These are phyloP conservation scores for Drosophila saltans DNA, from an alignment of 1,140 invertebrate species.

Conservation along the genomic window DNA sequence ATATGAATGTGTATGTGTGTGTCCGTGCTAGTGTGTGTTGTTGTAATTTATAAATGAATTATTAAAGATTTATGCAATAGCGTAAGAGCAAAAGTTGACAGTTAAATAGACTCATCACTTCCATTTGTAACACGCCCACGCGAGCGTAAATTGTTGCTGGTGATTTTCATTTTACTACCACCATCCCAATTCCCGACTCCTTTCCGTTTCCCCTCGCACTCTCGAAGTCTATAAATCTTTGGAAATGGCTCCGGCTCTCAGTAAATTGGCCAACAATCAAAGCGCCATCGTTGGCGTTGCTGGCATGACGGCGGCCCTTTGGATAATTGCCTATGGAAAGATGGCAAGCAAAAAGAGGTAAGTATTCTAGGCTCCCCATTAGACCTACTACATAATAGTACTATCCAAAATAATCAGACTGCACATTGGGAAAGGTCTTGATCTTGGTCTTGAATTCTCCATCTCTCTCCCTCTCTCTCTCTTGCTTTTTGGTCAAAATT, in stretches of 20 bases:
- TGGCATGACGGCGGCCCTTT: constrained; percentile 85
- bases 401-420: not conserved
- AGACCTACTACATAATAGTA: not conserved
- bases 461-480: not conserved
- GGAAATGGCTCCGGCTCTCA: constrained; percentile 86
- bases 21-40: not conserved
- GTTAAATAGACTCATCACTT: not conserved
- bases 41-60: constrained; percentile 2
- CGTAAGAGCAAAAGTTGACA: not conserved
- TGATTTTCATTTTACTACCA: constrained; percentile 4
- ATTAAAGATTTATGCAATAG: constrained; percentile 1
- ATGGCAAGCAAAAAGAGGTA: constrained; percentile 82
- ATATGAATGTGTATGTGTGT: not conserved
- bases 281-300: constrained; percentile 85
- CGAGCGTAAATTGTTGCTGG: constrained; percentile 1
- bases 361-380: constrained; percentile 28
- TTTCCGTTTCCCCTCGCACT: not conserved
- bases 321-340: constrained; percentile 84
- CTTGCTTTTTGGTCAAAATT: constrained; percentile 14
- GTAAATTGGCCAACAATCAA: constrained; percentile 86
- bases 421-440: constrained; percentile 62
- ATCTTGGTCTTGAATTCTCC: constrained; percentile 9
- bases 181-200: not conserved
- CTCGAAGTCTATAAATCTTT: not conserved
- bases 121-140: not conserved